These are phyloP conservation scores for Chanos chanos DNA, from an alignment of 2,797 vertebrate species.

Conservation along the genomic window DNA sequence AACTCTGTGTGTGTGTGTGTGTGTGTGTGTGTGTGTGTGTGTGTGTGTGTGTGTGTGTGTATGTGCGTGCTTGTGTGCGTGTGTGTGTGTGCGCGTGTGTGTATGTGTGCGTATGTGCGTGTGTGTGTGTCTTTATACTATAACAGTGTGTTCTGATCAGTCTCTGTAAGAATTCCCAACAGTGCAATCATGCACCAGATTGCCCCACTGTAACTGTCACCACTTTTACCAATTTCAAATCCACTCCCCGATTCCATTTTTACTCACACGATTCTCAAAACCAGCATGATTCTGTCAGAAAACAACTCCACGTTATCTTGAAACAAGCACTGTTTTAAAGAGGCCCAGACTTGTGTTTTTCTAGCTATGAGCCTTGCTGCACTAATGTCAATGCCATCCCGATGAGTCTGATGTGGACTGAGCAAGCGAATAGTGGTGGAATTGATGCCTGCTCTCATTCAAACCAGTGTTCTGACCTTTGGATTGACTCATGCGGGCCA, in stretches of 20 bases:
- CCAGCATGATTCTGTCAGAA: no score
- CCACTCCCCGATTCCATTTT: no score
- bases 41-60: no score
- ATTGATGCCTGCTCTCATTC: slow-evolving; percentile 8
- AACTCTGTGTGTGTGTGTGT: no score
- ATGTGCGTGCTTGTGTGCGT: no score
- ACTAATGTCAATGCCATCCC: slow-evolving; percentile 7
- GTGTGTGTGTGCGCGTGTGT: no score
- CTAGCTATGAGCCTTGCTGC: background rate
- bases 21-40: no score
- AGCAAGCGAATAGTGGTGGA: slow-evolving; percentile 44
- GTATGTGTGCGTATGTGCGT: no score
- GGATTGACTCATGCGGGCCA: slow-evolving; percentile 16
- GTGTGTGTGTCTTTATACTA: slow-evolving; percentile 41
- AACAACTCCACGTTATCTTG: background rate
- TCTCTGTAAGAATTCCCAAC: slow-evolving; percentile 28
- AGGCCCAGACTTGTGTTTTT: no score
- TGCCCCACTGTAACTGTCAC: background rate
- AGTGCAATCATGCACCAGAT: slow-evolving; percentile 9
- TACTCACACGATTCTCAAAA: no score
- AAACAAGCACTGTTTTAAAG: background rate
- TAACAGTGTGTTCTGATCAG: slow-evolving; percentile 21
- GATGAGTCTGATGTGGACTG: background rate
- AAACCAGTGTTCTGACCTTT: slow-evolving; percentile 34
- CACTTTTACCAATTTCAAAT: no score